phyloP scores from a whole-genome alignment of 2,797 vertebrate genomes.

The Gymnoscopelus microlampas region DNA sequence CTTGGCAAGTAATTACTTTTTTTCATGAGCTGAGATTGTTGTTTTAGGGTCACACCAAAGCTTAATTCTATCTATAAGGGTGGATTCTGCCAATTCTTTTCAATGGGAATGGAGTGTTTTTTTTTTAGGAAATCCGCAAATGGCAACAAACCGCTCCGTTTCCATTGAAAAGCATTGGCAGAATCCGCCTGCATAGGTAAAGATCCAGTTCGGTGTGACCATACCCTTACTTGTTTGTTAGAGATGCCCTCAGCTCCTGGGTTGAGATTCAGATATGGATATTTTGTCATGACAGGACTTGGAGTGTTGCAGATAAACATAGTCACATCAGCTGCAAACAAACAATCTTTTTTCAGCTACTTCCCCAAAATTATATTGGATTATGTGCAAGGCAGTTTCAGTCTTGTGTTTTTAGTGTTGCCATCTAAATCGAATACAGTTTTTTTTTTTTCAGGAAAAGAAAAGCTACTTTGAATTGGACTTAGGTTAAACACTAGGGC shows the following conservation, averaged over 20 bases:
- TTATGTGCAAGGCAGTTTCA: constrained; percentile 60
- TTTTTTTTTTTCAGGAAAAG: constrained; percentile 43
- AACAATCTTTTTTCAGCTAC: constrained; percentile 69
- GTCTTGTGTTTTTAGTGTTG: constrained; percentile 59
- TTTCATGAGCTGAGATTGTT: constrained; percentile 23
- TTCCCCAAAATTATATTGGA: constrained; percentile 72
- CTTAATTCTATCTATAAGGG: too few species aligned
- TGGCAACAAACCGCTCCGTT: too few species aligned
- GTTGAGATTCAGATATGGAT: constrained; percentile 48
- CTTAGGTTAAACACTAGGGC: constrained; percentile 66
- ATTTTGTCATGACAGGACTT: constrained; percentile 44
- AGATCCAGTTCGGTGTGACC: too few species aligned
- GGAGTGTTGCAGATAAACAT: constrained; percentile 54
- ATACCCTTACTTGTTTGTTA: too few species aligned
- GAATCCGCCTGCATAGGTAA: too few species aligned
- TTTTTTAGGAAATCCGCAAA: too few species aligned
- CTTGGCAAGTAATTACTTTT: neutral
- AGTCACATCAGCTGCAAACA: constrained; percentile 66
- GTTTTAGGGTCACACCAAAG: neutral
- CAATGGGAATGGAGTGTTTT: too few species aligned
- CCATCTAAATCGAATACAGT: constrained; percentile 51
- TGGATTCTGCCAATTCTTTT: too few species aligned
- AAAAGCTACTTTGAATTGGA: constrained; percentile 67
- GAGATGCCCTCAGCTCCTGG: constrained; percentile 44
- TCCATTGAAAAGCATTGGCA: too few species aligned